A percentile compares a stretch with the other conserved stretches of the same genome.
phyloP scores from a whole-genome alignment of 1,140 invertebrate species.

The Propsilocerus akamusi region DNA sequence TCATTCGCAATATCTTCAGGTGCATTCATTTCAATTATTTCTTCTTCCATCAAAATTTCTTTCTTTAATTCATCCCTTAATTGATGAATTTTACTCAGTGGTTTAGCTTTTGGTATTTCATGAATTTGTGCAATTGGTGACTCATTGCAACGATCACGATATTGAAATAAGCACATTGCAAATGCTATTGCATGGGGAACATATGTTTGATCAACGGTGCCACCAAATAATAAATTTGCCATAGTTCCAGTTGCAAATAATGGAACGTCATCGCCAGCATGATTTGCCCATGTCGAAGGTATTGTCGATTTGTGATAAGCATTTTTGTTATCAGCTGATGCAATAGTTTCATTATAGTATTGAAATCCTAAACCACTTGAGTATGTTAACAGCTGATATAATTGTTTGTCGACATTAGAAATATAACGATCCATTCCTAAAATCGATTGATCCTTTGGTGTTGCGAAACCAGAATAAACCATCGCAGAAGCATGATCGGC shows the following conservation, averaged over 20 bases:
- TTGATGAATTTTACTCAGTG: too few relatives aligned
- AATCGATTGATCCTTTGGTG: constrained; percentile 12
- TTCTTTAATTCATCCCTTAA: too few relatives aligned
- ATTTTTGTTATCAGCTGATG: neutral
- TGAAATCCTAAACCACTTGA: constrained; percentile 49
- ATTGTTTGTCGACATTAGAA: constrained; percentile 24
- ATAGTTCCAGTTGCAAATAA: constrained; percentile 67
- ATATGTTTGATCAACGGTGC: constrained; percentile 60
- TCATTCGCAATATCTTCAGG: too few relatives aligned
- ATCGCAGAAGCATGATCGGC: constrained; percentile 56
- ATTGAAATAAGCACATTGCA: constrained; percentile 27
- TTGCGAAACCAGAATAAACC: constrained; percentile 44
- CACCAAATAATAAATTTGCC: constrained; percentile 41
- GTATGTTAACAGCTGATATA: constrained; percentile 54
- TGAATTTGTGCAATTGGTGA: too few relatives aligned
- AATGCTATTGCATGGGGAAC: constrained; percentile 54
- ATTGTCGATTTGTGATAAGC: constrained; percentile 16
- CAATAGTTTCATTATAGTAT: constrained; percentile 15
- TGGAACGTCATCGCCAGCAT: constrained; percentile 79
- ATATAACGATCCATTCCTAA: constrained; percentile 29
- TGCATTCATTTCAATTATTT: too few relatives aligned
- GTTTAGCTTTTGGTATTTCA: too few relatives aligned
- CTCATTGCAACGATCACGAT: constrained; percentile 20
- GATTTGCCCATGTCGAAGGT: constrained; percentile 31
- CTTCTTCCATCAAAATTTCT: too few relatives aligned